Evolutionary conservation across 1,140 invertebrate species (phyloP), one percentile per base, ranked within the genome.

Genomic region (Sycophila sp.): DNA sequence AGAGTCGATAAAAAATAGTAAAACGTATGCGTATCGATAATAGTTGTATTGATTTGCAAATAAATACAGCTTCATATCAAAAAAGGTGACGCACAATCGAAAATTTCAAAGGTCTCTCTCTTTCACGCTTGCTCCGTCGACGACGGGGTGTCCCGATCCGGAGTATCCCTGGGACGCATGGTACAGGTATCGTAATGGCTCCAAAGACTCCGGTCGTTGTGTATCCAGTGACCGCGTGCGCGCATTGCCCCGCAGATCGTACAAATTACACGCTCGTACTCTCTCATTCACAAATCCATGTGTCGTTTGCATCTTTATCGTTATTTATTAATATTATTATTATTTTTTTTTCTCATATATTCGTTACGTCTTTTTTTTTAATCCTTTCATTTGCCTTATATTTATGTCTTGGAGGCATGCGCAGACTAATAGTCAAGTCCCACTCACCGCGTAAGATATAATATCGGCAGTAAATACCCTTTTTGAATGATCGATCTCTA

Each of bases 1-100:
- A n/a, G n/a, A n/a, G n/a, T n/a, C n/a, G n/a, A n/a, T n/a, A 65
- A 47, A 51, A 67, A 49, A 71, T 55, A 53, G 19, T 56, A 47
- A 45, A 70, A 70, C 60, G 34, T 47, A 62, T 67, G 30, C 42
- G 45, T 64, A 45, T 64, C 58, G 49, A 63, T 73, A 59, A 67
- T 45, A 66, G 24, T 72, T 66, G 73, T 64, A 73, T 65, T 71
- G 71, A 63, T 58, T 75, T 75, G 74, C 73, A 75, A 78, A 77
- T 77, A 75, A 79, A 77, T 79, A 77, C 75, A 79, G 74, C 36
- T 72, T 55, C 34, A 72, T 70, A 74, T 76, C 40, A 65, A 73
- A 68, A 65, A 60, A n/a, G n/a, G 34, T 65, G 53, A 66, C 53
- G 55, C 42, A 59, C 36, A 63, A 75, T 51, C 36, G 51, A 75